Percentiles rank a stretch among this genome's conserved stretches.
These are phyloP conservation scores for Sardinella longiceps DNA, from an alignment of 2,797 vertebrate genomes.

Conservation along the genomic window DNA sequence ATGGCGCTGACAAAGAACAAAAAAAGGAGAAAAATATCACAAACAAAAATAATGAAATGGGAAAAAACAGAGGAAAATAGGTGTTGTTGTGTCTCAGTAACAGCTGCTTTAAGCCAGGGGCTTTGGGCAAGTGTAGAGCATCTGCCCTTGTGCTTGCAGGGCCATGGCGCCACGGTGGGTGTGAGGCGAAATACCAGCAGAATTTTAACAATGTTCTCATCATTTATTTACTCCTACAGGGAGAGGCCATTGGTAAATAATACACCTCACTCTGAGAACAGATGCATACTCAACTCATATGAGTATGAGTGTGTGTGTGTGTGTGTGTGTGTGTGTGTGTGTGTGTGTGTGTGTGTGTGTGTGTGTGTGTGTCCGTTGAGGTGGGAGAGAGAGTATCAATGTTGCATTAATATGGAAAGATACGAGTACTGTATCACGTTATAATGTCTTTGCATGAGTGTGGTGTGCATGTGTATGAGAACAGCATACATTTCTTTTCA, in stretches of 20 bases:
- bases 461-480: background rate
- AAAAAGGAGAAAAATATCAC: background rate
- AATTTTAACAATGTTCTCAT: slow-evolving; percentile 79
- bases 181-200: slow-evolving; percentile 59
- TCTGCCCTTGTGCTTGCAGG: background rate
- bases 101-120: background rate
- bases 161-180: background rate
- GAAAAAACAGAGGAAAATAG: background rate
- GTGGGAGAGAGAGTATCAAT: background rate
- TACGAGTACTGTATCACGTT: background rate
- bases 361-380: slow-evolving; percentile 21
- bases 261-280: slow-evolving; percentile 47
- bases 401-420: background rate
- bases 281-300: slow-evolving; percentile 30
- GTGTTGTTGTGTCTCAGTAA: background rate
- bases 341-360: slow-evolving; percentile 26
- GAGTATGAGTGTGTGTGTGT: slow-evolving; percentile 31
- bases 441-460: background rate
- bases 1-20: background rate
- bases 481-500: no score
- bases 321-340: slow-evolving; percentile 29
- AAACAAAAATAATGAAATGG: background rate
- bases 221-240: slow-evolving; percentile 74
- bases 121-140: background rate
- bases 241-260: slow-evolving; percentile 58